Evolutionary conservation across 2,797 vertebrate genomes (phyloP), one percentile per base, ranked within the genome.

Genomic region (Chelmon rostratus): DNA sequence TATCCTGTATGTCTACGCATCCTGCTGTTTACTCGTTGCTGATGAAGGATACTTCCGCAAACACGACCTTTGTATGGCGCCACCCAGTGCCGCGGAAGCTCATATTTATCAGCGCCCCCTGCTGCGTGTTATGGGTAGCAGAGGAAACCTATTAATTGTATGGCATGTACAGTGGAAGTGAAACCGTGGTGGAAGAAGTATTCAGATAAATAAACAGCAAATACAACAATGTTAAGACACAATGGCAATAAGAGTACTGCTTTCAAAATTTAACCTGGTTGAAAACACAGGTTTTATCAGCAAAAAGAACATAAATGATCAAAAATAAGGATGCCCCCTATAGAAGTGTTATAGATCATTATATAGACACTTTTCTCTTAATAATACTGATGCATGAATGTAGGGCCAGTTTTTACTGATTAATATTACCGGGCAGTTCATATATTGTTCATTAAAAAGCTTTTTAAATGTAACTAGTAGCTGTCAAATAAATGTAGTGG

Each of bases 21-120:
- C 68, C 79, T 72, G 73, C 52, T 91, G 89, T 90, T 91, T 90
- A 90, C 90, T 78, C 86, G 82, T 56, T 47, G 79, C 62, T 82
- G 46, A 13, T 52, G 71, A 75, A 54, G 49, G 44, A 12, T 68
- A 86, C 81, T 92, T 92, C 93, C 91, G 89, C 69, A 81, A 71
- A 73, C 42, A 59, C 1, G 31, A 37, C 6, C 18, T 1, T 1
- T n/a, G 7, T 67, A 76, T 68, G 25, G 87, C 90, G 88, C 91
- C 90, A 31, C 66, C 89, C 5, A 42, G 66, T 12, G 89, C 4
- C 56, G 1, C 31, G 83, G 87, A 89, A 35, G 69, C 0, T 1
- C 2, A 44, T 0, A 4, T 6, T 1, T 23, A 16, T 67, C 54
- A 66, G 63, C 86, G 73, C 72, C 83, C 50, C 54, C 86, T 83